These are phyloP conservation scores for Oceanodroma tethys DNA, from an alignment of 2,113 vertebrate genomes.

Conservation along the genomic window DNA sequence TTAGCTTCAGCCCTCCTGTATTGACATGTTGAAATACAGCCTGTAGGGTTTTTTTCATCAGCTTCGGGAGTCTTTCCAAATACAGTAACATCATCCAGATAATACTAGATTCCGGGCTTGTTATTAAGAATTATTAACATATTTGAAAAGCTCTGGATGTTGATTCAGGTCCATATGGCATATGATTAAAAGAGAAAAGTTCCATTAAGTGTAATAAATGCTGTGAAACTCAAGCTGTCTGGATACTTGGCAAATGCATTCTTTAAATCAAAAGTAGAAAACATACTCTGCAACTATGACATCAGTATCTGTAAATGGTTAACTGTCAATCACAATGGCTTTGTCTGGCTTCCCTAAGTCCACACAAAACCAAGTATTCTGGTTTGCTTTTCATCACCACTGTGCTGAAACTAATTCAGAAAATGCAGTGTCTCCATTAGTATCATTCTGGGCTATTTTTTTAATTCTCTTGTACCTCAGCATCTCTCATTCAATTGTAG, in stretches of 20 bases:
- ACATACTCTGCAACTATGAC: not conserved
- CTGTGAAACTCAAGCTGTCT: not conserved
- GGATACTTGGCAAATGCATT: not conserved
- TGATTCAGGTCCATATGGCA: not conserved
- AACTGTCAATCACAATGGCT: not conserved
- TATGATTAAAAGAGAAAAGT: constrained; percentile 1
- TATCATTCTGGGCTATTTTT: not conserved
- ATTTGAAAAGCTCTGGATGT: constrained; percentile 1
- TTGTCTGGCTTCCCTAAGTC: not conserved
- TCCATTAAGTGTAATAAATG: not conserved
- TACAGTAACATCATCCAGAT: not conserved
- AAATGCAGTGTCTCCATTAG: not conserved
- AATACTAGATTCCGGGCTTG: not conserved
- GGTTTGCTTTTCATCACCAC: not conserved
- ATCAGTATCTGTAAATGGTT: not conserved
- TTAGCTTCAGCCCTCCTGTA: not conserved
- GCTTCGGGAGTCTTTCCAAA: not conserved
- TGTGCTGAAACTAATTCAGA: not conserved
- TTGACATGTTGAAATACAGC: not conserved
- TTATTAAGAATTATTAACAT: constrained; percentile 7
- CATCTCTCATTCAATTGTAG: not conserved
- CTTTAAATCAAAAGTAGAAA: not conserved
- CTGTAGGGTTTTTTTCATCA: not conserved
- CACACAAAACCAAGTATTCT: not conserved
- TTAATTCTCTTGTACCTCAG: constrained; percentile 12